These are phyloP conservation scores for Hyperoplus lanceolatus DNA, from an alignment of 2,797 vertebrate species.

Conservation along the genomic window DNA sequence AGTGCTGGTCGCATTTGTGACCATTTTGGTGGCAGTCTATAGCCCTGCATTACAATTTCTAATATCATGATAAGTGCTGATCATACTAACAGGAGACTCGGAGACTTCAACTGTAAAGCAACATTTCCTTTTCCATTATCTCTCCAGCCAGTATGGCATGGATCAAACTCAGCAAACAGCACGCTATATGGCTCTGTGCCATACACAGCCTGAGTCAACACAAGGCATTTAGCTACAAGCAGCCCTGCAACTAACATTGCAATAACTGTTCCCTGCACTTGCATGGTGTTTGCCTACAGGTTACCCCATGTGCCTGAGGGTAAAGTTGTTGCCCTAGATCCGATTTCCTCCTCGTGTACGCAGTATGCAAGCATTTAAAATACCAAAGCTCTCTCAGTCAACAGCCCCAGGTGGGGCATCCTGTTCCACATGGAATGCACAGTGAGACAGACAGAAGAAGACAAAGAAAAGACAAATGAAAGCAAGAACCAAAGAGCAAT, in stretches of 20 bases:
- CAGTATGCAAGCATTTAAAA: constrained; percentile 74
- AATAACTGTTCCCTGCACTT: constrained; percentile 44
- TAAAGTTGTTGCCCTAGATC: constrained; percentile 67
- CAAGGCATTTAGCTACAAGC: constrained; percentile 66
- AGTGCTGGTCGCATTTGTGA: too few relatives aligned
- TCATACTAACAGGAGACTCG: constrained; percentile 56
- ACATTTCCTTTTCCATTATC: constrained; percentile 77
- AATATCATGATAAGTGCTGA: constrained; percentile 64
- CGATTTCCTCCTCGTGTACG: constrained; percentile 61
- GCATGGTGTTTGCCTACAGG: constrained; percentile 46
- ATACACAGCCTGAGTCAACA: constrained; percentile 70
- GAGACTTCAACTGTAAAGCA: constrained; percentile 62
- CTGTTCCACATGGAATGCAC: constrained; percentile 35
- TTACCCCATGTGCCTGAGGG: constrained; percentile 53
- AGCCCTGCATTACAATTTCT: constrained; percentile 47
- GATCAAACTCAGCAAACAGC: constrained; percentile 69
- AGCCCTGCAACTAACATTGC: constrained; percentile 39
- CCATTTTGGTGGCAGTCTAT: too few relatives aligned
- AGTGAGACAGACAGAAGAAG: constrained; percentile 4
- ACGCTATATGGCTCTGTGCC: constrained; percentile 63
- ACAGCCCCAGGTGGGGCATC: constrained; percentile 65
- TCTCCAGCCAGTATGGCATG: constrained; percentile 59
- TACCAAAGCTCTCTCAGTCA: constrained; percentile 65
- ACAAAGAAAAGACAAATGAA: neutral
- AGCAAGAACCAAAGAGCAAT: neutral